A percentile compares a stretch with the other conserved stretches of the same genome.
Evolutionary conservation across 2,797 vertebrate species (phyloP).

Genomic region (Falco novaeseelandiae): DNA sequence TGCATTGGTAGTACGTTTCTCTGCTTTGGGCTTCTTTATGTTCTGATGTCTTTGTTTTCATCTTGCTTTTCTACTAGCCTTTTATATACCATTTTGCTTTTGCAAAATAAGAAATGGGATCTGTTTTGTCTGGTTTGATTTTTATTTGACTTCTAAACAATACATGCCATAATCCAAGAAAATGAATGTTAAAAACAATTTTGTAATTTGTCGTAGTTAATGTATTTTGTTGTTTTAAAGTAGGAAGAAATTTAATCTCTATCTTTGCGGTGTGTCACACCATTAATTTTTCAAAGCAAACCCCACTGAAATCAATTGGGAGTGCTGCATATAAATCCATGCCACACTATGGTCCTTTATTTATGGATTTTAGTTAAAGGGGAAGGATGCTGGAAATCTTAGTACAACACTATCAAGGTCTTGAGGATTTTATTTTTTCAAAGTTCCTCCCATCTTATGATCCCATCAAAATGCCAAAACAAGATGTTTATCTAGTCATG

Average conservation of each 20-base stretch:
- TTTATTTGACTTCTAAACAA: not conserved
- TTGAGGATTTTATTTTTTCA: not conserved
- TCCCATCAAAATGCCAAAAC: slow-evolving; percentile 5
- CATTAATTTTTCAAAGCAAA: slow-evolving; percentile 29
- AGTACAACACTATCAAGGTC: not conserved
- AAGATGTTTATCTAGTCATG: slow-evolving; percentile 33
- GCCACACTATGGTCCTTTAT: not conserved
- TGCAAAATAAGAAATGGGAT: not conserved
- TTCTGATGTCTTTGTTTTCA: not conserved
- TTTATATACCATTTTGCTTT: not conserved
- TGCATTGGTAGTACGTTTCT: not conserved
- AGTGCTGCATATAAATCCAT: not conserved
- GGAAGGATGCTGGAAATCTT: not conserved
- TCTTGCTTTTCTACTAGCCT: not conserved
- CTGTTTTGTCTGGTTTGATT: not conserved
- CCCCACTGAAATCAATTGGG: not conserved
- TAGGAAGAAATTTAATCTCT: not conserved
- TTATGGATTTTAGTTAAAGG: not conserved
- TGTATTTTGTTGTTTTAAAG: not conserved
- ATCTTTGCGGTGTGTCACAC: not conserved
- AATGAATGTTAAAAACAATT: not conserved
- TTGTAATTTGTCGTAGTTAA: not conserved
- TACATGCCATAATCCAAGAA: not conserved
- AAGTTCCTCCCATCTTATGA: not conserved
- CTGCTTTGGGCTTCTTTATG: not conserved